Percentiles rank a stretch among this genome's conserved stretches.
phyloP scores from a whole-genome alignment of 2,888 invertebrate genomes.

The Ennomos erosarius region DNA sequence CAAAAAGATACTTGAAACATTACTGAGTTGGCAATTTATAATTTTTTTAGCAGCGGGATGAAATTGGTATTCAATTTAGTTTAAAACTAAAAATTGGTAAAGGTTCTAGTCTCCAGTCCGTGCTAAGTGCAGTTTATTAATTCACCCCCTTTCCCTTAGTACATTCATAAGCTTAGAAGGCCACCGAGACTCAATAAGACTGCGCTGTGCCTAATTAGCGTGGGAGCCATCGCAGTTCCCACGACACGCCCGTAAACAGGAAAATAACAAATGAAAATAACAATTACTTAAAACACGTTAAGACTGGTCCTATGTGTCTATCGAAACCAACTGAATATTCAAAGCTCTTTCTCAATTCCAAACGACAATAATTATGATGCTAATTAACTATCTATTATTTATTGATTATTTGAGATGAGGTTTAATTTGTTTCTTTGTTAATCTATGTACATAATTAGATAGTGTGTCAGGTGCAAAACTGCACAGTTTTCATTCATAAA shows the following conservation, averaged over 20 bases:
- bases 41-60: no score
- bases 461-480: no score
- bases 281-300: constrained; percentile 61
- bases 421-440: no score
- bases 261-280: constrained; percentile 72
- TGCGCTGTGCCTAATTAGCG: constrained; percentile 65
- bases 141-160: constrained; percentile 6
- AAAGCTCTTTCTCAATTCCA: constrained; percentile 1
- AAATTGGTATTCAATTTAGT: no score
- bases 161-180: constrained; percentile 39
- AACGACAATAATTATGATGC: not conserved
- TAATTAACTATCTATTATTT: no score
- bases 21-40: no score
- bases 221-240: constrained; percentile 74
- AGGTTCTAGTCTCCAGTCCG: no score
- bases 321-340: not conserved
- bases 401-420: no score
- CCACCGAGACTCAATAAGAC: constrained; percentile 50
- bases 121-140: constrained; percentile 10
- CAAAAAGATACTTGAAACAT: no score
- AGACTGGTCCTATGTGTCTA: not conserved
- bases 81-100: no score
- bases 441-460: no score
- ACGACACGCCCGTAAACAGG: constrained; percentile 67
- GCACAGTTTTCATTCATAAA: no score